A percentile compares a stretch with the other conserved stretches of the same genome.
Evolutionary conservation across 2,888 invertebrate species (phyloP).

Genomic region (Spisula solida): DNA sequence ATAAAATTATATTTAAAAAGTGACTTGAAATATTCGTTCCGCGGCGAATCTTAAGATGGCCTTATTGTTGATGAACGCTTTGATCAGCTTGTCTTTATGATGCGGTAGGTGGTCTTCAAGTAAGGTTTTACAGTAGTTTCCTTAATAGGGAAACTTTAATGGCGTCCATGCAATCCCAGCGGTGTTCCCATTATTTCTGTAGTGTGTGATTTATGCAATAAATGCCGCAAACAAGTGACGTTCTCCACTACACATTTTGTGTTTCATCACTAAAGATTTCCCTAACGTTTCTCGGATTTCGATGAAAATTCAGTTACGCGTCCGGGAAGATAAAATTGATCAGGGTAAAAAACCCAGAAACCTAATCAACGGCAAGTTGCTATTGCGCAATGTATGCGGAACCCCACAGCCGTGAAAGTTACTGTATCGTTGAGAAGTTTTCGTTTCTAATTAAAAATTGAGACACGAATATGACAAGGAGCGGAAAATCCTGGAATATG

Average conservation of each 20-base stretch:
- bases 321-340: not conserved
- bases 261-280: not conserved
- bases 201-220: conserved; percentile 8
- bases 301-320: conserved; percentile 5
- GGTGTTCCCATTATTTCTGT: not conserved
- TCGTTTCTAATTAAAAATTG: not conserved
- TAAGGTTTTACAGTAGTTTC: not conserved
- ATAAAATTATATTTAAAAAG: too few species aligned
- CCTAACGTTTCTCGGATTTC: conserved; percentile 17
- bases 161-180: not conserved
- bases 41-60: too few species aligned
- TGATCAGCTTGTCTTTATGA: too few species aligned
- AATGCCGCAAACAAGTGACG: not conserved
- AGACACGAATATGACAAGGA: not conserved
- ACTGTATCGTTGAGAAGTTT: not conserved
- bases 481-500: too few species aligned
- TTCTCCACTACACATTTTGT: not conserved
- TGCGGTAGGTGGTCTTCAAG: too few species aligned
- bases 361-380: not conserved
- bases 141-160: not conserved
- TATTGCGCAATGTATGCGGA: not conserved
- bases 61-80: too few species aligned
- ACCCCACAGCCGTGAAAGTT: not conserved
- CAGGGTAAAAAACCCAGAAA: not conserved
- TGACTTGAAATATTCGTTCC: too few species aligned